A percentile compares a stretch with the other conserved stretches of the same genome.
These are phyloP conservation scores for Drosophila melanogaster DNA, from an alignment of 1,140 invertebrate species.

Conservation along the genomic window DNA sequence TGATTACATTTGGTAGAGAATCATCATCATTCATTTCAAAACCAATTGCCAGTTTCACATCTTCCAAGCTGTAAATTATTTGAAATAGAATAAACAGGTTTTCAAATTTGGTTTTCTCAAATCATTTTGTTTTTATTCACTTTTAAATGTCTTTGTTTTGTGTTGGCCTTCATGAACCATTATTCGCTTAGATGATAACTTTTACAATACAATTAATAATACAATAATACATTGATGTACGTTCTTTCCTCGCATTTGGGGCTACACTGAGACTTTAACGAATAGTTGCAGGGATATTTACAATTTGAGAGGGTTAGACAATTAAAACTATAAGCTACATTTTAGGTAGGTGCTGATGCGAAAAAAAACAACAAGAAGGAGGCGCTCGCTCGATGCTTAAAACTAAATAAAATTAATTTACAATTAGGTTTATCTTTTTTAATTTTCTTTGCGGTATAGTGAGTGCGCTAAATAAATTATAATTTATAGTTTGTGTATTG, in stretches of 20 bases:
- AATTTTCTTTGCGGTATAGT: constrained; percentile 12
- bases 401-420: constrained; percentile 82
- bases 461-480: constrained; percentile 74
- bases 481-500: constrained; percentile 60
- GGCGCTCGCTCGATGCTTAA: constrained; percentile 55
- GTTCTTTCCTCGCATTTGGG: constrained; percentile 43
- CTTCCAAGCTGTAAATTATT: constrained; percentile 1
- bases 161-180: constrained; percentile 50
- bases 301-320: constrained; percentile 57
- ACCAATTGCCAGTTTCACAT: no score
- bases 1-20: neutral
- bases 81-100: constrained; percentile 1
- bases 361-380: constrained; percentile 75
- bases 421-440: constrained; percentile 52
- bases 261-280: constrained; percentile 57
- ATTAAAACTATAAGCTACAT: constrained; percentile 44
- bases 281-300: constrained; percentile 63
- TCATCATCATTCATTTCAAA: no score
- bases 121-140: constrained; percentile 57
- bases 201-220: constrained; percentile 78
- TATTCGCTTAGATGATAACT: constrained; percentile 60
- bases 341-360: constrained; percentile 41
- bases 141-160: constrained; percentile 68
- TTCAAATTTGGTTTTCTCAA: constrained; percentile 31
- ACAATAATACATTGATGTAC: constrained; percentile 75